Percentiles rank a stretch among this genome's conserved stretches.
These are phyloP conservation scores for Caerostris extrusa DNA, from an alignment of 1,140 invertebrate species.

Conservation along the genomic window DNA sequence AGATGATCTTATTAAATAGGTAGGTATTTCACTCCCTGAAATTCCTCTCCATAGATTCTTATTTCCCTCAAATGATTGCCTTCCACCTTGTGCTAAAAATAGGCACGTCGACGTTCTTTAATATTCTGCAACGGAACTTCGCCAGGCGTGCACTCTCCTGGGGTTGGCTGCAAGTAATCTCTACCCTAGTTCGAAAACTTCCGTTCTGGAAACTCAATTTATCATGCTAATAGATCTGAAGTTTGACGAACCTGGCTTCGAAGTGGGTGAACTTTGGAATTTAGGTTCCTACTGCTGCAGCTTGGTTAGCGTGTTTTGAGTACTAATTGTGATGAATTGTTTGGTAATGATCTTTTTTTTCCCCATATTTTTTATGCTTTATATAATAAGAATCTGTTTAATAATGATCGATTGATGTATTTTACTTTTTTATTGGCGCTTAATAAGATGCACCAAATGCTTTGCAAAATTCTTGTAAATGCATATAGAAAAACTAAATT, in stretches of 20 bases:
- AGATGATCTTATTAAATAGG: not conserved
- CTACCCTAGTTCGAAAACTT: not conserved
- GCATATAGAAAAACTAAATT: too few species aligned
- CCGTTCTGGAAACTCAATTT: constrained; percentile 10
- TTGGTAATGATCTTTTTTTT: not conserved
- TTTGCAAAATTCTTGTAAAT: too few species aligned
- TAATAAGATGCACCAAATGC: too few species aligned
- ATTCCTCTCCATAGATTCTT: constrained; percentile 2
- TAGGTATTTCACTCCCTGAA: not conserved
- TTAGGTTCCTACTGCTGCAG: not conserved
- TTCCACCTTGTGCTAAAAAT: not conserved
- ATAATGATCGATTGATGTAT: too few species aligned
- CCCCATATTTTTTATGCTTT: too few species aligned
- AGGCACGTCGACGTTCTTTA: not conserved
- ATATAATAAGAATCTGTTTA: too few species aligned
- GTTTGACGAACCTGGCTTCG: not conserved
- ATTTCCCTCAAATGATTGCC: not conserved
- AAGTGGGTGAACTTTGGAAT: constrained; percentile 1
- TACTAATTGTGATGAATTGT: not conserved
- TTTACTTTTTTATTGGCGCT: too few species aligned
- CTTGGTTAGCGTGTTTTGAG: not conserved
- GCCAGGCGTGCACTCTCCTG: not conserved
- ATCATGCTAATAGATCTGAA: constrained; percentile 14
- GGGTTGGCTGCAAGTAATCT: not conserved
- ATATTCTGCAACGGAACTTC: not conserved